Percentiles rank a stretch among this genome's conserved stretches.
These are phyloP conservation scores for Rhinella marina DNA, from an alignment of 2,797 vertebrate genomes.

Conservation along the genomic window DNA sequence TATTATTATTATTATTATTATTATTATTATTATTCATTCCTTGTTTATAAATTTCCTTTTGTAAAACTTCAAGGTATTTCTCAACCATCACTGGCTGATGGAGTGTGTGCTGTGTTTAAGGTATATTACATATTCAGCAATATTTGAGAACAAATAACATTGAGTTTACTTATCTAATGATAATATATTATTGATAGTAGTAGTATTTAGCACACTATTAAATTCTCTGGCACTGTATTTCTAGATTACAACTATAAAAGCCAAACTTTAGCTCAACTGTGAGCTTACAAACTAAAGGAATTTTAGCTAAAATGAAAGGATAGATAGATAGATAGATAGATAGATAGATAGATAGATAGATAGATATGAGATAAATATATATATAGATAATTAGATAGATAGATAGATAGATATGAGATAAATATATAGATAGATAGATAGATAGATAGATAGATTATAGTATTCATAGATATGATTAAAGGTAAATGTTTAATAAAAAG, in stretches of 20 bases:
- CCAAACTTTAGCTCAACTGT: background rate
- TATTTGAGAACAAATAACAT: background rate
- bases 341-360: slow-evolving; percentile 6
- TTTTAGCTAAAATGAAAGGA: background rate
- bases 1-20: background rate
- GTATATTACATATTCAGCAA: background rate
- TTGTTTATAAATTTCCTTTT: background rate
- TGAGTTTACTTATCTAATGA: too few relatives aligned
- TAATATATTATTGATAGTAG: too few relatives aligned
- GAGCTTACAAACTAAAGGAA: background rate
- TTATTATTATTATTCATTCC: background rate
- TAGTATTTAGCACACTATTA: background rate
- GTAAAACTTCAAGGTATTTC: background rate
- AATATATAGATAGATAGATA: background rate
- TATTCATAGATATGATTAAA: background rate
- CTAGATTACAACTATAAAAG: background rate
- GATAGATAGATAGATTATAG: background rate
- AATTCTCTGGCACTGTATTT: background rate
- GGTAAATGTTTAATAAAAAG: background rate
- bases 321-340: background rate
- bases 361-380: background rate
- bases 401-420: background rate
- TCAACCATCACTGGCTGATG: background rate
- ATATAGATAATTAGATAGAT: too few relatives aligned
- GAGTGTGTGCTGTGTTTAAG: background rate